Evolutionary conservation across 2,797 vertebrate genomes (phyloP).

Genomic region (Gouania willdenowi): DNA sequence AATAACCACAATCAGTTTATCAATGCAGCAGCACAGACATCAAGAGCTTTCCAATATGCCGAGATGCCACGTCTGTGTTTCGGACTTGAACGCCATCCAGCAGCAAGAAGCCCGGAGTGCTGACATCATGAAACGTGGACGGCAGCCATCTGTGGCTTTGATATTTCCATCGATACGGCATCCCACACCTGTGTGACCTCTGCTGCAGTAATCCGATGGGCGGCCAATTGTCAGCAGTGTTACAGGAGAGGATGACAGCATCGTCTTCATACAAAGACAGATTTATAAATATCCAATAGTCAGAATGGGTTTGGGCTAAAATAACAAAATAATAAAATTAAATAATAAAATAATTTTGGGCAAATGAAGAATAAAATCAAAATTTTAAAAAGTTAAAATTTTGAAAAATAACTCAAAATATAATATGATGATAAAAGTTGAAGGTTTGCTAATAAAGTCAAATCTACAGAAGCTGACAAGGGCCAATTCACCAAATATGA

Average conservation of each 20-base stretch:
- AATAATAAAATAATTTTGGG: too few relatives aligned
- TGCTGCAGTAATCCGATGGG: conserved; percentile 64
- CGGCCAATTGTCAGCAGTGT: conserved; percentile 54
- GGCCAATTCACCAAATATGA: too few relatives aligned
- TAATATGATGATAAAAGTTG: too few relatives aligned
- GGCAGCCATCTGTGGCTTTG: conserved; percentile 64
- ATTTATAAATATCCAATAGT: too few relatives aligned
- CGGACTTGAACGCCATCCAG: conserved; percentile 60
- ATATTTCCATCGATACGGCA: conserved; percentile 72
- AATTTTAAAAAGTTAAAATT: too few relatives aligned
- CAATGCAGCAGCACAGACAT: conserved; percentile 65
- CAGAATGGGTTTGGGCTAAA: too few relatives aligned
- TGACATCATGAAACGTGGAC: conserved; percentile 59
- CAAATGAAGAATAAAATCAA: too few relatives aligned
- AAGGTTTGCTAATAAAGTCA: too few relatives aligned
- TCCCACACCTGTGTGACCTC: conserved; percentile 57
- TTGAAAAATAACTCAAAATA: too few relatives aligned
- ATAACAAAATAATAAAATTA: too few relatives aligned
- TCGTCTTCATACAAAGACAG: conserved; percentile 43
- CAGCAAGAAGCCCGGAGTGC: conserved; percentile 40
- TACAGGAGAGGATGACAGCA: conserved; percentile 52
- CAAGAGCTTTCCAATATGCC: conserved; percentile 76
- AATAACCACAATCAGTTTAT: conserved; percentile 70
- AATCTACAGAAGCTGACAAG: too few relatives aligned
- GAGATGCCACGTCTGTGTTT: conserved; percentile 71